Percentiles rank a stretch among this genome's conserved stretches.
Conservation (phyloP, 1,140 invertebrate genomes). For the Anadara kagoshimensis region DNA sequence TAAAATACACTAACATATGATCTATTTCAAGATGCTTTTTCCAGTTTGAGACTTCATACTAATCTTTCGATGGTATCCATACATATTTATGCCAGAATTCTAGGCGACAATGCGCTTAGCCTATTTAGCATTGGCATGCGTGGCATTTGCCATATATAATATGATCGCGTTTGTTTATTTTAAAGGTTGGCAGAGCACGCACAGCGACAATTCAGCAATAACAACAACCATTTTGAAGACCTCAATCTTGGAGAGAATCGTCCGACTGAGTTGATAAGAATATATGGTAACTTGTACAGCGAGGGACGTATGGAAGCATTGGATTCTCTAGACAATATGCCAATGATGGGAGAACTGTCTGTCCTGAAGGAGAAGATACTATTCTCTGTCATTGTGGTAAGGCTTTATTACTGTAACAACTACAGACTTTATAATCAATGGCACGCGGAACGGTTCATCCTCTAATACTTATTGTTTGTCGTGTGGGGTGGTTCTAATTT, state of each 20-base stretch:
- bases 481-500: too few relatives aligned
- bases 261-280: constrained; percentile 79
- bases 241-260: constrained; percentile 69
- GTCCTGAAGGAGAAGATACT: constrained; percentile 95
- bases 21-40: too few relatives aligned
- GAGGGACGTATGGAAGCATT: constrained; percentile 85
- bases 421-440: too few relatives aligned
- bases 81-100: too few relatives aligned
- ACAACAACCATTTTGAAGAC: constrained; percentile 68
- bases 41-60: too few relatives aligned
- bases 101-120: too few relatives aligned
- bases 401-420: constrained; percentile 53
- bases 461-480: too few relatives aligned
- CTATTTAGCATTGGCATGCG: too few relatives aligned
- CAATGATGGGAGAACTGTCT: constrained; percentile 85
- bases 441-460: too few relatives aligned
- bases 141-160: not conserved
- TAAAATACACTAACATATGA: too few relatives aligned
- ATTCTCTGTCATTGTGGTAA: constrained; percentile 95
- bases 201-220: constrained; percentile 65
- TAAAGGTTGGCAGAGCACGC: constrained; percentile 72
- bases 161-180: constrained; percentile 9
- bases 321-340: constrained; percentile 86
- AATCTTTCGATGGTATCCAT: too few relatives aligned
- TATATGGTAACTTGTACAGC: constrained; percentile 89